These are phyloP conservation scores for Cantharis rufa DNA, from an alignment of 2,888 invertebrate genomes.

Conservation along the genomic window DNA sequence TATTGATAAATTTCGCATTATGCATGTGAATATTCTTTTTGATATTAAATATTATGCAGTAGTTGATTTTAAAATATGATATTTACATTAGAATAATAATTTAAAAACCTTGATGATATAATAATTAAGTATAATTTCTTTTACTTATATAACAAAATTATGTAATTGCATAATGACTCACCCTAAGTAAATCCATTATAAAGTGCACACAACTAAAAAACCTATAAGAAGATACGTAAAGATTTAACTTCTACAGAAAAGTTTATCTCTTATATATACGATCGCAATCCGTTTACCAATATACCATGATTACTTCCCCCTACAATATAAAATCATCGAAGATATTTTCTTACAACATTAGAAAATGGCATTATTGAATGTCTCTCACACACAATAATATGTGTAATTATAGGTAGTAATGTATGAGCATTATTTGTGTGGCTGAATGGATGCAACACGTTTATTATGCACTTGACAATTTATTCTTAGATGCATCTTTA, in stretches of 20 bases:
- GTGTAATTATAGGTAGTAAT: conserved; percentile 35
- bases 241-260: conserved; percentile 26
- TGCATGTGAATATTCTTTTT: not conserved
- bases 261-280: conserved; percentile 22
- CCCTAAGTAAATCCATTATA: conserved; percentile 21
- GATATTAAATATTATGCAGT: not conserved
- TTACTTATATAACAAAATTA: not conserved
- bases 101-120: not conserved
- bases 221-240: conserved; percentile 9
- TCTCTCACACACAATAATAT: conserved; percentile 37
- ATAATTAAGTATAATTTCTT: not conserved
- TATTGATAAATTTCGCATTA: not conserved
- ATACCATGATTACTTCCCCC: conserved; percentile 41
- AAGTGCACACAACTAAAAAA: conserved; percentile 11
- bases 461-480: conserved; percentile 38
- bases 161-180: conserved; percentile 8
- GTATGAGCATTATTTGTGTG: conserved; percentile 35
- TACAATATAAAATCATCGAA: conserved; percentile 41
- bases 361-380: conserved; percentile 48
- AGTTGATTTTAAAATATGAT: not conserved
- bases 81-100: not conserved
- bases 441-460: conserved; percentile 38
- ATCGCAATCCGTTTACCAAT: conserved; percentile 29
- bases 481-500: conserved; percentile 30
- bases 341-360: conserved; percentile 49